Evolutionary conservation across 2,888 invertebrate species (phyloP).

Genomic region (Acrobasis repandana): DNA sequence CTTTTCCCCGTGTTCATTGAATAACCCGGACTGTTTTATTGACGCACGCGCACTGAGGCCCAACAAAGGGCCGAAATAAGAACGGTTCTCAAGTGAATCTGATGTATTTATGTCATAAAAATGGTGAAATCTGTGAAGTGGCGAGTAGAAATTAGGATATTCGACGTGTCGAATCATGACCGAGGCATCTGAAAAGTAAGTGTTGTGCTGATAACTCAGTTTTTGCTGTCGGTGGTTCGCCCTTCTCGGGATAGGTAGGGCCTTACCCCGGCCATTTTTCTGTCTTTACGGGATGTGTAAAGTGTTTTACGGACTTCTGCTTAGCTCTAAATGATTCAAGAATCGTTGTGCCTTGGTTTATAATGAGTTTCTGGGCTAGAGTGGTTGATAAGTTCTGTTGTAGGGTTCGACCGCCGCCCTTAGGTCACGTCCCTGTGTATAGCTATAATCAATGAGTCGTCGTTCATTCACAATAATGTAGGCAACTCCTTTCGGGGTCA

Average conservation of each 20-base stretch:
- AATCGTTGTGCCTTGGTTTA: conserved; percentile 27
- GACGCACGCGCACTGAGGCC: conserved; percentile 81
- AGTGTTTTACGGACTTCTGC: conserved; percentile 49
- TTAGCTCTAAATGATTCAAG: conserved; percentile 33
- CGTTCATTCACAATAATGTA: conserved; percentile 79
- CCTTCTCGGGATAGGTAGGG: conserved; percentile 70
- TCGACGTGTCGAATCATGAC: conserved; percentile 94
- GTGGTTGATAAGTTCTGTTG: conserved; percentile 40
- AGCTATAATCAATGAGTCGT: conserved; percentile 75
- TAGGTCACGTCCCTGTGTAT: conserved; percentile 61
- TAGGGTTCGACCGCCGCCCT: conserved; percentile 71
- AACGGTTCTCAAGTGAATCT: conserved; percentile 80
- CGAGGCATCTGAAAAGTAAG: conserved; percentile 96
- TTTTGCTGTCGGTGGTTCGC: conserved; percentile 62
- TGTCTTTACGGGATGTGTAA: conserved; percentile 56
- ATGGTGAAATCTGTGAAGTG: conserved; percentile 92
- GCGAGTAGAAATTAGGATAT: conserved; percentile 92
- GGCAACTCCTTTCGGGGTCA: conserved; percentile 72
- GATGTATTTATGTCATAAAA: conserved; percentile 91
- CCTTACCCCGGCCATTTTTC: conserved; percentile 79
- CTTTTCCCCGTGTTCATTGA: conserved; percentile 72
- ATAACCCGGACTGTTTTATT: conserved; percentile 74
- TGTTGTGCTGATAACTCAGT: conserved; percentile 65
- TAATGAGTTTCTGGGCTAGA: conserved; percentile 35
- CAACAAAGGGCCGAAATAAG: conserved; percentile 81